Percentiles rank a stretch among this genome's conserved stretches.
Evolutionary conservation across 2,113 vertebrate species (phyloP).

Genomic region (Sapayoa aenigma): DNA sequence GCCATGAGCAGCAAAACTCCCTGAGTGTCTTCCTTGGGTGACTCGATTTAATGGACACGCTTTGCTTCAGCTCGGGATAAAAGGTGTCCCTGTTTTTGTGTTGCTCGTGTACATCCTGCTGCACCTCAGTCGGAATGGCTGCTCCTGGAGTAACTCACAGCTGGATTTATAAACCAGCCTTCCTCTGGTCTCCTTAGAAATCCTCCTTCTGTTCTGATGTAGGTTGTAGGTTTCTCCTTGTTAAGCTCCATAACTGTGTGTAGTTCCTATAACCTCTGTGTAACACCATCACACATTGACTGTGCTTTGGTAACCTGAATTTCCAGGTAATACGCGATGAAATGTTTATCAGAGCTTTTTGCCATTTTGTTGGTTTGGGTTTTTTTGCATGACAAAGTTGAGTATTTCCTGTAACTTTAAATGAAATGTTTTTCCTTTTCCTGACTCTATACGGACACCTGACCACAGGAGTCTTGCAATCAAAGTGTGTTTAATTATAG

Average conservation of each 20-base stretch:
- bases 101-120: neutral
- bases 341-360: neutral
- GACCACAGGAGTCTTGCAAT: neutral
- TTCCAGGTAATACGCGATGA: neutral
- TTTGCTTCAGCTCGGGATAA: neutral
- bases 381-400: neutral
- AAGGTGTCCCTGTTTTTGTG: neutral
- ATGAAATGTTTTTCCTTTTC: neutral
- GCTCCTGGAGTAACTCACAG: neutral
- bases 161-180: neutral
- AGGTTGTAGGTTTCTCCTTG: neutral
- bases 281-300: neutral
- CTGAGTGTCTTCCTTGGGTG: neutral
- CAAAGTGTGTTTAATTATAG: neutral
- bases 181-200: neutral
- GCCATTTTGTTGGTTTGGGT: no score
- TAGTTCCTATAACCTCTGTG: neutral
- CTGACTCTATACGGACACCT: neutral
- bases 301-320: neutral
- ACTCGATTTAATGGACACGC: neutral
- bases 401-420: neutral
- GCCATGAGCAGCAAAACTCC: fast-evolving
- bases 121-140: neutral
- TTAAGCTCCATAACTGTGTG: neutral
- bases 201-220: neutral